Base-by-base conservation (phyloP, 2,113 vertebrate species). In the Phyllopteryx taeniolatus region DNA sequence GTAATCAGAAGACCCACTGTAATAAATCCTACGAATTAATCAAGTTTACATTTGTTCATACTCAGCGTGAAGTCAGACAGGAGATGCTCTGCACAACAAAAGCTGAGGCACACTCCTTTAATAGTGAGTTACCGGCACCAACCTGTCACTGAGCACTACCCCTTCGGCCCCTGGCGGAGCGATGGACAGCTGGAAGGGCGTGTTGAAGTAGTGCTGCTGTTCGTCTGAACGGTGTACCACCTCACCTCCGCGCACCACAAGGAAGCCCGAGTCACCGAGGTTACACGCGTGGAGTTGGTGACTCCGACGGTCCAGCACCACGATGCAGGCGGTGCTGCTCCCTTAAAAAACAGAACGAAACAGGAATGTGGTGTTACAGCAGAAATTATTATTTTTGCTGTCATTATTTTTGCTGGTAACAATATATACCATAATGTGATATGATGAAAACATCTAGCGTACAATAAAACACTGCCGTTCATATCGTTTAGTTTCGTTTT, bases 171-270 rank as follows among this genome's bases (percentile, higher is more conserved):
- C 98, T 0, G 98, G 97, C 0, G 98, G 98, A 2, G 96, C 96
- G 5, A 99, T 99, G 0, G 98, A 97, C 61, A 99, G 93, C 64
- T 99, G 98, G 93, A 98, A 99, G 10, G 98, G 98, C 74, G 96
- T 93, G 83, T 94, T 94, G 86, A 99, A 99, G 87, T 99, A 93
- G 79, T 93, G 98, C 85, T 99, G 98, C 78, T 99, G 98, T 79
- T 99, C 98, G 0, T 98, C 96, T 0, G 98, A 99, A 4, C 97
- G 95, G 77, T 99, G 98, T 0, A 99, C 95, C 15, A 99, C 98
- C 81, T 98, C 96, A 13, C 98, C 98, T 0, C 94, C 96, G 62
- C 98, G 92, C 66, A 99, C 97, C 3, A 99, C 97, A 83, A 99
- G 83, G 77, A 99, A 99, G 20, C 98, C 98, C 0, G 98, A 99